A percentile compares a stretch with the other conserved stretches of the same genome.
These are phyloP conservation scores for Acleris emargana DNA, from an alignment of 2,888 invertebrate species.

Conservation along the genomic window DNA sequence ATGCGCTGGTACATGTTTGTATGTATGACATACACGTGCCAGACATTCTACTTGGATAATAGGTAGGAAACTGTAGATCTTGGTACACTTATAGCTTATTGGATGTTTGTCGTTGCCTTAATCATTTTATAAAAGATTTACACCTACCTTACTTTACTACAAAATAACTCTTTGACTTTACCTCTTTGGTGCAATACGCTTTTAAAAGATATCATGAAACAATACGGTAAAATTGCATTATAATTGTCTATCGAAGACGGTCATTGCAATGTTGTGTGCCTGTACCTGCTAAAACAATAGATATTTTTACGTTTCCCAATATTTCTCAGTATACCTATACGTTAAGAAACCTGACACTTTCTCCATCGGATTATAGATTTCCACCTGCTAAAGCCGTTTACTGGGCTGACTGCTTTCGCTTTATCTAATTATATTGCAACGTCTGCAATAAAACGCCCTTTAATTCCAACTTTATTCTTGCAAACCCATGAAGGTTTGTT, in stretches of 20 bases:
- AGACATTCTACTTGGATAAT: slow-evolving; percentile 33
- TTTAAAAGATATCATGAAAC: too few species aligned
- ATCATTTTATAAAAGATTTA: slow-evolving; percentile 10
- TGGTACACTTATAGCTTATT: slow-evolving; percentile 20
- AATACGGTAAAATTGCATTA: too few species aligned
- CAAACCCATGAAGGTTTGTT: neutral
- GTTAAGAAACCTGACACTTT: slow-evolving; percentile 19
- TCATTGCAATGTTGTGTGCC: neutral
- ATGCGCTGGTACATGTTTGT: slow-evolving; percentile 7
- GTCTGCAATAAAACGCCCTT: neutral
- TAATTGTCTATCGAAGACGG: too few species aligned
- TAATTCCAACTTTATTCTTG: too few species aligned
- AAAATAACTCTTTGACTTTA: too few species aligned
- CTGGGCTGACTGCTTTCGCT: slow-evolving; percentile 17
- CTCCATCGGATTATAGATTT: slow-evolving; percentile 24
- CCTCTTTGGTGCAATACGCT: too few species aligned
- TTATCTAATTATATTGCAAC: slow-evolving; percentile 11
- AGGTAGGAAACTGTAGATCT: slow-evolving; percentile 21
- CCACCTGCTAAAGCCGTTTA: slow-evolving; percentile 10
- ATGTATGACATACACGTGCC: slow-evolving; percentile 34
- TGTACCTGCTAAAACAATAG: neutral
- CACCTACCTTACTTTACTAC: neutral
- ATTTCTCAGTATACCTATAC: neutral
- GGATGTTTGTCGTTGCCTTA: slow-evolving; percentile 6
- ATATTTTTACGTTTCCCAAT: neutral